Percentiles rank a stretch among this genome's conserved stretches.
Evolutionary conservation across 2,888 invertebrate species (phyloP).

Genomic region (Empis livida): DNA sequence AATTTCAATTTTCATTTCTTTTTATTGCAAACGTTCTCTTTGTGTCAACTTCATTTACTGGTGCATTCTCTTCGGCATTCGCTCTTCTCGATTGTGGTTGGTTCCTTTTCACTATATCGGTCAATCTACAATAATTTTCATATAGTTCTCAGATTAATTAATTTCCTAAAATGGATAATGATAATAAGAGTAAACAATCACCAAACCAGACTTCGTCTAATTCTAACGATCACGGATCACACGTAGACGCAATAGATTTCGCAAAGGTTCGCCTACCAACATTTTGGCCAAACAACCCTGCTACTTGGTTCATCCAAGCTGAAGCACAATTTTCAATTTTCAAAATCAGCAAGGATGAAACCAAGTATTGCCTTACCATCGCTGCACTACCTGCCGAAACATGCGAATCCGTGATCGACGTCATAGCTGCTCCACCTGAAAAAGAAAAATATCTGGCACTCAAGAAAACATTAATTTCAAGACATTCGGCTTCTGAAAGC

Average conservation of each 20-base stretch:
- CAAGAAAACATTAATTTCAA: neutral
- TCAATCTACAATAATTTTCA: too few species aligned
- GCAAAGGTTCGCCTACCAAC: neutral
- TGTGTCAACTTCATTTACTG: too few species aligned
- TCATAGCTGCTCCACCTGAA: conserved; percentile 1
- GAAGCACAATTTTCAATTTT: conserved; percentile 4
- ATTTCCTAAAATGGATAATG: too few species aligned
- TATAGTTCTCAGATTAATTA: too few species aligned
- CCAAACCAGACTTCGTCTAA: too few species aligned
- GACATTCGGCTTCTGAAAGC: conserved; percentile 2
- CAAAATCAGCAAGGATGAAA: conserved; percentile 2
- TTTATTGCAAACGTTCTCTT: too few species aligned
- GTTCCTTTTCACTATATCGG: too few species aligned
- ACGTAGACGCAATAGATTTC: neutral
- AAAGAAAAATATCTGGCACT: conserved; percentile 1
- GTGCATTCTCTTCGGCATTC: too few species aligned
- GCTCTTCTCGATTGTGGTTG: too few species aligned
- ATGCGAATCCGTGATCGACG: neutral
- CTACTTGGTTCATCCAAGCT: conserved; percentile 4
- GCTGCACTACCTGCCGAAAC: conserved; percentile 2
- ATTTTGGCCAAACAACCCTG: conserved; percentile 1
- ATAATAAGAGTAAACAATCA: too few species aligned
- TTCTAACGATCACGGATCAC: too few species aligned
- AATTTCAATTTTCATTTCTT: too few species aligned
- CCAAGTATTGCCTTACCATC: conserved; percentile 4